Evolutionary conservation across 2,113 vertebrate genomes (phyloP).

Genomic region (Oryzias curvinotus): DNA sequence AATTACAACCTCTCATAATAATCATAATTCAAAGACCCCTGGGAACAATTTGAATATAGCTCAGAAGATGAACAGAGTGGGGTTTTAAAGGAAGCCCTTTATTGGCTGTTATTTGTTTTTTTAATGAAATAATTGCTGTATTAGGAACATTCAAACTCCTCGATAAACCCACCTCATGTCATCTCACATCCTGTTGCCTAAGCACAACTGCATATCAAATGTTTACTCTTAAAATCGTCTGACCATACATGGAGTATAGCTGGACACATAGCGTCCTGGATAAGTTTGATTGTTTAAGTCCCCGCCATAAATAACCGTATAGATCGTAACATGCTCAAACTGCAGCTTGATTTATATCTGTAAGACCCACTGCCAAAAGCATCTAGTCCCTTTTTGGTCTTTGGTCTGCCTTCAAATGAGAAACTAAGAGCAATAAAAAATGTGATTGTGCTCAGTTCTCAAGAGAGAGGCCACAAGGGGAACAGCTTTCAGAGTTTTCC

Average conservation of each 20-base stretch:
- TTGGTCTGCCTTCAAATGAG: conserved; percentile 26
- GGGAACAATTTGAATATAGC: too few relatives aligned
- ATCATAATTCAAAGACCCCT: too few relatives aligned
- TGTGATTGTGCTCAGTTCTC: conserved; percentile 24
- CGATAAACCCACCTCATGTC: conserved; percentile 21
- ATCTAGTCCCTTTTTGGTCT: conserved; percentile 33
- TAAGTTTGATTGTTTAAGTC: conserved; percentile 16
- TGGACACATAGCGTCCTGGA: conserved; percentile 15
- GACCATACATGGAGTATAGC: conserved; percentile 13
- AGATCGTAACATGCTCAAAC: conserved; percentile 3
- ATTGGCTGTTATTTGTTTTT: conserved; percentile 18
- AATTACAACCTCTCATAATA: too few relatives aligned
- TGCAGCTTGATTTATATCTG: conserved; percentile 20
- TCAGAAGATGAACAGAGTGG: neutral
- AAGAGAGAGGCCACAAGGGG: conserved; percentile 39
- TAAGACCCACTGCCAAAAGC: conserved; percentile 24
- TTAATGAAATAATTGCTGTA: conserved; percentile 29
- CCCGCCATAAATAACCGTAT: conserved; percentile 39
- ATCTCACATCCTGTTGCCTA: conserved; percentile 25
- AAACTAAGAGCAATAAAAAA: conserved; percentile 50
- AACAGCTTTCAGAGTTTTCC: conserved; percentile 21
- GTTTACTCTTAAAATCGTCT: conserved; percentile 26
- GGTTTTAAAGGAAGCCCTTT: conserved; percentile 12
- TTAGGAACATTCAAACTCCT: conserved; percentile 32
- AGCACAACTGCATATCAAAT: conserved; percentile 34